Base-by-base conservation (phyloP, 53 echinoderm and acorn worm species). In the Astropecten irregularis region DNA sequence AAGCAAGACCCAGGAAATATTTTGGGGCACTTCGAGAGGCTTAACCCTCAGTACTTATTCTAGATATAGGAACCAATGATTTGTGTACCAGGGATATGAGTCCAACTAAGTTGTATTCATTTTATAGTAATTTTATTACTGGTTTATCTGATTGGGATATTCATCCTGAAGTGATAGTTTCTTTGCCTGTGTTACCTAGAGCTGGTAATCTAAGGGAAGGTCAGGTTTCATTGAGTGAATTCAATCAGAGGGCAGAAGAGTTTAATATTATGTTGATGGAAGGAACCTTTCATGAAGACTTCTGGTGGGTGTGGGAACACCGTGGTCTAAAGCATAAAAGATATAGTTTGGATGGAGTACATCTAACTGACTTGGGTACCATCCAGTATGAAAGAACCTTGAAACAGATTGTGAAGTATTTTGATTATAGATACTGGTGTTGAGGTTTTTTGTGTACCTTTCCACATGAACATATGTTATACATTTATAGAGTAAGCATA, bases 61-160 rank as follows among this genome's bases (percentile, higher is more conserved):
- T 77, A 10, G 77, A 77, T 37, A 54, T 77, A 26, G 77, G 77
- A 0, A 61, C 77, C 4, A 77, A 60, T 42, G 59, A 77, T 42
- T 59, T 46, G 47, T 46, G 47, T 46, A 14, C 47, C 8, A 46
- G 14, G 47, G 47, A 46, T 9, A 46, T 9, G 8, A 14, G 14
- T 9, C 47, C 8, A 8, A 9, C 14, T 9, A 14, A 46, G 14
- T 14, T 46, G 47, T 46, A 46, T 14, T 9, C 14, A 14, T 46
- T 46, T 9, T 46, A 9, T 8, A 8, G 47, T 46, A 46, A 9
- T 8, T 46, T 46, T 46, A 46, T 46, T 46, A 14, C 8, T 46
- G 47, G 8, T 9, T 14, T 46, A 9, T 14, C 47, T 14, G 14
- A 8, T 8, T 46, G 47, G 47, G 14, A 46, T 46, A 46, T 46